phyloP scores from a whole-genome alignment of 2,113 vertebrate species.

The Heliornis fulica region DNA sequence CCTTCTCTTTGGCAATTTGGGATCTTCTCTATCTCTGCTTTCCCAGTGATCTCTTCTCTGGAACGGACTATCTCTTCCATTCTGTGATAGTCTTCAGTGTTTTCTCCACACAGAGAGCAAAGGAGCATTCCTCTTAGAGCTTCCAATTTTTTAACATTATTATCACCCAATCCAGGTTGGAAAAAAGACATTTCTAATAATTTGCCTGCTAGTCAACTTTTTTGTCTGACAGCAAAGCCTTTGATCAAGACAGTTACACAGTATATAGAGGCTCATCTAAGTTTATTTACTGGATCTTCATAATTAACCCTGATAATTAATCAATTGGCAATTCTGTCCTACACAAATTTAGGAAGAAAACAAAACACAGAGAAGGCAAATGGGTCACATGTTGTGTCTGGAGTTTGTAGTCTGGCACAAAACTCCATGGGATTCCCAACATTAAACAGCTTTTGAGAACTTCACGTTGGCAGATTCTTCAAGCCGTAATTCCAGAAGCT shows the following conservation, averaged over 20 bases:
- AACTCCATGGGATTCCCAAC: neutral
- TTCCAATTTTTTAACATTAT: conserved; percentile 13
- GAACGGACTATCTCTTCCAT: neutral
- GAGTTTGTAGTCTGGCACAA: neutral
- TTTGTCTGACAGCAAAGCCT: conserved; percentile 10
- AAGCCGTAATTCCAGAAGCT: neutral
- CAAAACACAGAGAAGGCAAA: neutral
- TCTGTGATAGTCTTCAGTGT: neutral
- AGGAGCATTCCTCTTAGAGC: neutral
- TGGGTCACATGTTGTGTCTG: neutral
- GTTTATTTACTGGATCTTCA: neutral
- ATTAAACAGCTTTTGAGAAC: neutral
- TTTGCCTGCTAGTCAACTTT: neutral
- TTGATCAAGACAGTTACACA: neutral
- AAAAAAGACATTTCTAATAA: conserved; percentile 35
- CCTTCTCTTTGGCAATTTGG: neutral
- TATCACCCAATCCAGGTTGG: neutral
- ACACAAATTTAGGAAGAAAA: neutral
- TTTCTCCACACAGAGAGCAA: neutral
- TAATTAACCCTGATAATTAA: neutral
- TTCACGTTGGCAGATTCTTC: neutral
- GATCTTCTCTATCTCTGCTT: neutral
- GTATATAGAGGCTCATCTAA: neutral
- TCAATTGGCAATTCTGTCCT: neutral
- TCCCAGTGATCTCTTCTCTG: neutral